Evolutionary conservation across 2,888 invertebrate species (phyloP).

Genomic region (Chrysomela aeneicollis): DNA sequence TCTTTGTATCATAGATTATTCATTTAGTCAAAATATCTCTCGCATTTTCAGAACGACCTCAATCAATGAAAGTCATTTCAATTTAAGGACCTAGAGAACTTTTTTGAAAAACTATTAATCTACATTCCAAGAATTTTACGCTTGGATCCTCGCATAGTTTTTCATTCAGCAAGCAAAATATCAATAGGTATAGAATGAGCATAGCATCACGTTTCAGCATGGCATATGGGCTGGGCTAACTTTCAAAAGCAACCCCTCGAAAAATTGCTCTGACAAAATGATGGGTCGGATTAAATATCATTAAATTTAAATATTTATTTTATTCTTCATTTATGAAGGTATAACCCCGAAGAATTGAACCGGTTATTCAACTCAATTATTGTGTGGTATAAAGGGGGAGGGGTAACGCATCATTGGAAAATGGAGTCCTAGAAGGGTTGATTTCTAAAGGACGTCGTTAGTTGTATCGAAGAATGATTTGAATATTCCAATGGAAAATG

Average conservation of each 20-base stretch:
- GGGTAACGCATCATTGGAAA: slow-evolving; percentile 10
- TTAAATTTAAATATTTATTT: slow-evolving; percentile 38
- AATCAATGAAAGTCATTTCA: no score
- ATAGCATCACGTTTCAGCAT: background rate
- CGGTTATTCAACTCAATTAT: slow-evolving; percentile 32
- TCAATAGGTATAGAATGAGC: background rate
- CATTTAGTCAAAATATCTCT: no score
- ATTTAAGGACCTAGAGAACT: no score
- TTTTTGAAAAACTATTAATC: no score
- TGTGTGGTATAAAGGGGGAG: slow-evolving; percentile 20
- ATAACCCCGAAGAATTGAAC: slow-evolving; percentile 26
- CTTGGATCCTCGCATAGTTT: no score
- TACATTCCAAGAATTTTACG: no score
- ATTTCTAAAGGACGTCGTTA: background rate
- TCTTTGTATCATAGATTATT: no score
- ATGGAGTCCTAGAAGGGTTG: slow-evolving; percentile 5
- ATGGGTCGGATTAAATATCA: slow-evolving; percentile 31
- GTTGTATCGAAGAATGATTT: slow-evolving; percentile 6
- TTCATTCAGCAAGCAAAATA: background rate
- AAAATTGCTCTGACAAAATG: slow-evolving; percentile 30
- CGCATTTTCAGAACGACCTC: no score
- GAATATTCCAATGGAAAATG: background rate
- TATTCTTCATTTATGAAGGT: slow-evolving; percentile 30
- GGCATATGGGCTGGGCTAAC: slow-evolving; percentile 24
- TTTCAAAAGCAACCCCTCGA: slow-evolving; percentile 29